phyloP scores from a whole-genome alignment of 1,140 invertebrate genomes.

The Colletes gigas region DNA sequence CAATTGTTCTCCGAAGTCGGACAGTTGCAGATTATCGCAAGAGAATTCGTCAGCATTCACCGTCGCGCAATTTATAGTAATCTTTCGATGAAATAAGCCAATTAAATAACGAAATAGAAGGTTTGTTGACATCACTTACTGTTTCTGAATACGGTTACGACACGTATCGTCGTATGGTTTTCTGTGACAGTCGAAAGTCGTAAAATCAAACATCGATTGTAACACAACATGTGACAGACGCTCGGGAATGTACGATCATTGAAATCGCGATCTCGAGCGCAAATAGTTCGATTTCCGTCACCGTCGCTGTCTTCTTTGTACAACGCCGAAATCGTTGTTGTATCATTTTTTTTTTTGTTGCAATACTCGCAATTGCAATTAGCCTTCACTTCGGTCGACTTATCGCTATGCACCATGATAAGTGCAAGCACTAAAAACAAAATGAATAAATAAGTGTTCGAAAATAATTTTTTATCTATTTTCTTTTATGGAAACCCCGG shows the following conservation, averaged over 20 bases:
- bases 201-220: conserved; percentile 71
- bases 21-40: not conserved
- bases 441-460: not conserved
- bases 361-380: conserved; percentile 74
- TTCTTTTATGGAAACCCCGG: not conserved
- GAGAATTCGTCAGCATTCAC: conserved; percentile 46
- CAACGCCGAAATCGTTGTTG: conserved; percentile 27
- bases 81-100: conserved; percentile 31
- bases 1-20: too few relatives aligned
- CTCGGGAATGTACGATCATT: conserved; percentile 74
- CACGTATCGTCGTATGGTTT: conserved; percentile 54
- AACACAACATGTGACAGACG: conserved; percentile 77
- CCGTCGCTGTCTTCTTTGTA: conserved; percentile 45
- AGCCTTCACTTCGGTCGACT: not conserved
- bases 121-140: conserved; percentile 64
- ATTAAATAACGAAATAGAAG: not conserved
- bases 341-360: conserved; percentile 56
- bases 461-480: too few relatives aligned
- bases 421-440: conserved; percentile 11
- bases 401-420: not conserved
- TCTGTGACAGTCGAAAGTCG: conserved; percentile 50
- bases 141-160: conserved; percentile 61
- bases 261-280: conserved; percentile 71
- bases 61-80: conserved; percentile 70
- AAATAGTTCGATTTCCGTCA: conserved; percentile 73